Evolutionary conservation across 2,797 vertebrate species (phyloP), one percentile per base, ranked within the genome.

Genomic region (Siniperca undulata): DNA sequence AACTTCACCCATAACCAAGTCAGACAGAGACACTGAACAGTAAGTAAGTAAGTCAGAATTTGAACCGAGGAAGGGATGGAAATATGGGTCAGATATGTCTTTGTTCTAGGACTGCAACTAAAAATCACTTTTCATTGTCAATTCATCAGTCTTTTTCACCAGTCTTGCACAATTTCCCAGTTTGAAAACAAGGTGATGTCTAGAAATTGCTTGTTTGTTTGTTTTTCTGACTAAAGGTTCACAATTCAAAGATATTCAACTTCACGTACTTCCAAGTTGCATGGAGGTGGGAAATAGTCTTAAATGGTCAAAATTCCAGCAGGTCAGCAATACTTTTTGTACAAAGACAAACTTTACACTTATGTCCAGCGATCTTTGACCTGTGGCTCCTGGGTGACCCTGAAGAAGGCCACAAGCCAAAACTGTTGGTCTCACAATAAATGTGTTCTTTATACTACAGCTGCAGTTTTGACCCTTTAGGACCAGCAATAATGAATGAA

Each of bases 211-310:
- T 61, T 34, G 7, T 3, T 10, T n/a, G 24, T 12, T 22, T 12
- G 14, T 53, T 11, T 12, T 1, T 1, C 0, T 27, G 2, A 12
- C 10, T 9, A 22, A 12, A 19, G 0, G 42, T 14, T 30, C 12
- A 17, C 2, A 50, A 5, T 14, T 48, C 3, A 74, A 30, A 50
- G 16, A 27, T 38, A n/a, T 34, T 50, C 4, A 36, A 19, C 27
- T 38, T 19, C 2, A 34, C 27, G 0, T 55, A 14, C 10, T 55
- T 34, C 3, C 7, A 62, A 42, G 30, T 22, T 53, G 46, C 56
- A 11, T 4, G 4, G 58, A 62, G 24, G n/a, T 78, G 67, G 6
- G 13, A 30, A 30, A 78, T 30, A 27, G 16, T 71, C 2, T 16
- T 62, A 61, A 30, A 70, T 30, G 3, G 34, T 61, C 7, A 14